Percentiles rank a stretch among this genome's conserved stretches.
These are phyloP conservation scores for Columba livia DNA, from an alignment of 2,113 vertebrate genomes.

Conservation along the genomic window DNA sequence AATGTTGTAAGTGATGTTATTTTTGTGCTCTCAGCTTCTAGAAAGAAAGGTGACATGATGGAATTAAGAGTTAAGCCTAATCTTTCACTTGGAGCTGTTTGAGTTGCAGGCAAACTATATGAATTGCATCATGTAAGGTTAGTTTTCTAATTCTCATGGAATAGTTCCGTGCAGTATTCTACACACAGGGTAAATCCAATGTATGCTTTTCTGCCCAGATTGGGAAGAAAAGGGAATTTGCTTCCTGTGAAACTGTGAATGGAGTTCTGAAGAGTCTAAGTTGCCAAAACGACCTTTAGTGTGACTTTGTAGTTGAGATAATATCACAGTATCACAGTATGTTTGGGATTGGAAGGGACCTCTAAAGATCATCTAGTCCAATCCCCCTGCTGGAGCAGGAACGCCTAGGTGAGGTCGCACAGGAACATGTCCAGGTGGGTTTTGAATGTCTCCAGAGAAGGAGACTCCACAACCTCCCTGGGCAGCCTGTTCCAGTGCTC, in stretches of 20 bases:
- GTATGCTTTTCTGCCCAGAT: neutral
- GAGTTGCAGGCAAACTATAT: rapidly evolving
- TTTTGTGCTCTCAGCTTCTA: neutral
- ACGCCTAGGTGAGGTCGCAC: too few species aligned
- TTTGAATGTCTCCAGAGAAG: too few species aligned
- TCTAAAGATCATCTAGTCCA: too few species aligned
- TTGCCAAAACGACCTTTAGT: neutral
- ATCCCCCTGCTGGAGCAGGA: too few species aligned
- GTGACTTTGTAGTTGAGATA: neutral
- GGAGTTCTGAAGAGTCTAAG: neutral
- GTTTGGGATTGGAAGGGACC: too few species aligned
- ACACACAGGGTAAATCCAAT: neutral
- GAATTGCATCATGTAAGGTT: neutral
- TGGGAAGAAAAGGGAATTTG: neutral
- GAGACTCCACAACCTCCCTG: too few species aligned
- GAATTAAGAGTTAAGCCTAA: neutral
- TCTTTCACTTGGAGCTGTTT: neutral
- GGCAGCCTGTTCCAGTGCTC: too few species aligned
- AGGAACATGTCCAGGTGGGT: too few species aligned
- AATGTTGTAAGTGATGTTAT: neutral
- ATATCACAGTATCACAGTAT: too few species aligned
- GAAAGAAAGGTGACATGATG: neutral
- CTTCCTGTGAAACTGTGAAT: neutral
- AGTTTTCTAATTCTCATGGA: neutral
- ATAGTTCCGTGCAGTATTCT: neutral